These are phyloP conservation scores for Syngnathus rostellatus DNA, from an alignment of 2,797 vertebrate genomes.

Conservation along the genomic window DNA sequence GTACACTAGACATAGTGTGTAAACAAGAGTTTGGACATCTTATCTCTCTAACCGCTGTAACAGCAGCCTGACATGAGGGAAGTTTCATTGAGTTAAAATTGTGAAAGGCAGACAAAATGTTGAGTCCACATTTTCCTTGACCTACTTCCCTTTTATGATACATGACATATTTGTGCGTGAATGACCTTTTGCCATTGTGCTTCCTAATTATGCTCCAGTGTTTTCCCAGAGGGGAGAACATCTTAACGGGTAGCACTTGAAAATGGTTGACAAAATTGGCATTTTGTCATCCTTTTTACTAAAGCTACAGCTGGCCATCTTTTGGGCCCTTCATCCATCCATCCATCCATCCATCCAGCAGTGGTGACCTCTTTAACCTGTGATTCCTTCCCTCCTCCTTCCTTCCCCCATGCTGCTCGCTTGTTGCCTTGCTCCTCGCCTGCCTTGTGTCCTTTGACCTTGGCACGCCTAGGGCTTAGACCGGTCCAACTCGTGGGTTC, in stretches of 20 bases:
- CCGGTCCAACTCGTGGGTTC: conserved; percentile 99
- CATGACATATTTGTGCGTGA: conserved; percentile 22
- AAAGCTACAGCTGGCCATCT: conserved; percentile 39
- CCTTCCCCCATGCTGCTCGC: conserved; percentile 65
- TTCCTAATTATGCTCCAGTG: conserved; percentile 33
- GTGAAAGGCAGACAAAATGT: conserved; percentile 16
- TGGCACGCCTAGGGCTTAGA: conserved; percentile 88
- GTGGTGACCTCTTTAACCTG: conserved; percentile 67
- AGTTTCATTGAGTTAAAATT: conserved; percentile 18
- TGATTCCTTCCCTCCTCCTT: conserved; percentile 74
- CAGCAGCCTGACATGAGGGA: conserved; percentile 34
- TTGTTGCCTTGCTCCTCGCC: conserved; percentile 61
- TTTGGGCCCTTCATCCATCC: conserved; percentile 32
- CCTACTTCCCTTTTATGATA: not conserved
- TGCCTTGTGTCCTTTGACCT: conserved; percentile 72
- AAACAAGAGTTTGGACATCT: conserved; percentile 63
- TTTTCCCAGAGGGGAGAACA: conserved; percentile 30
- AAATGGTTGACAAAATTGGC: not conserved
- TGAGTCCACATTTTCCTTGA: not conserved
- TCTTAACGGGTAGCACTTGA: not conserved
- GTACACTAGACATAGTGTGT: conserved; percentile 40
- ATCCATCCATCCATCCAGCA: conserved; percentile 17
- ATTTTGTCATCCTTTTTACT: conserved; percentile 29
- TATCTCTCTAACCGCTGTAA: conserved; percentile 59
- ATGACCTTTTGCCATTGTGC: conserved; percentile 18